A percentile compares a stretch with the other conserved stretches of the same genome.
These are phyloP conservation scores for Melanogrammus aeglefinus DNA, from an alignment of 2,797 vertebrate genomes.

Conservation along the genomic window DNA sequence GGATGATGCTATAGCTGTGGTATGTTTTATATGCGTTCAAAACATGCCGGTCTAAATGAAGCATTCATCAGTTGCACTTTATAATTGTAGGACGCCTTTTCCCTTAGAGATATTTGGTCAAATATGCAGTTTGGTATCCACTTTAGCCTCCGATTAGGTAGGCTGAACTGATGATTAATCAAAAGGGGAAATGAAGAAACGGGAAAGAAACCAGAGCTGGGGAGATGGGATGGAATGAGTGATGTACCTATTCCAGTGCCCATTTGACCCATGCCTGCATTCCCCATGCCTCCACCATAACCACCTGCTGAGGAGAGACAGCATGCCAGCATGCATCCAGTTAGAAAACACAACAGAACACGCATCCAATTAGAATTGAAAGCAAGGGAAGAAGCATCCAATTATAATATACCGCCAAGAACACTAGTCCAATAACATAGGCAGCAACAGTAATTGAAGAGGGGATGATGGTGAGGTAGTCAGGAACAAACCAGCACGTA, in stretches of 20 bases:
- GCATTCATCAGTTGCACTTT: background rate
- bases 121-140: background rate
- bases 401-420: background rate
- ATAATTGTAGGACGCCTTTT: background rate
- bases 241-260: conserved; percentile 91
- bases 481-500: conserved; percentile 57
- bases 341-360: conserved; percentile 9
- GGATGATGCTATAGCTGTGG: background rate
- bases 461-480: too few species aligned
- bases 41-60: background rate
- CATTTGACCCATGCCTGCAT: conserved; percentile 88
- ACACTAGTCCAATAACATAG: background rate
- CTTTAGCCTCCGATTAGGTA: background rate
- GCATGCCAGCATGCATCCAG: conserved; percentile 24
- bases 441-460: background rate
- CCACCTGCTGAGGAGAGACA: conserved; percentile 77
- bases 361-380: background rate
- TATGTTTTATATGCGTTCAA: background rate
- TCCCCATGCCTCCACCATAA: conserved; percentile 91
- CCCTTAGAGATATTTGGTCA: background rate
- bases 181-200: background rate
- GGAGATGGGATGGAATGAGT: conserved; percentile 41
- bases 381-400: background rate
- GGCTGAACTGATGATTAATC: background rate
- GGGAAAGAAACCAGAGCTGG: background rate